Evolutionary conservation across 2,113 vertebrate genomes (phyloP).

Genomic region (Falco punctatus): DNA sequence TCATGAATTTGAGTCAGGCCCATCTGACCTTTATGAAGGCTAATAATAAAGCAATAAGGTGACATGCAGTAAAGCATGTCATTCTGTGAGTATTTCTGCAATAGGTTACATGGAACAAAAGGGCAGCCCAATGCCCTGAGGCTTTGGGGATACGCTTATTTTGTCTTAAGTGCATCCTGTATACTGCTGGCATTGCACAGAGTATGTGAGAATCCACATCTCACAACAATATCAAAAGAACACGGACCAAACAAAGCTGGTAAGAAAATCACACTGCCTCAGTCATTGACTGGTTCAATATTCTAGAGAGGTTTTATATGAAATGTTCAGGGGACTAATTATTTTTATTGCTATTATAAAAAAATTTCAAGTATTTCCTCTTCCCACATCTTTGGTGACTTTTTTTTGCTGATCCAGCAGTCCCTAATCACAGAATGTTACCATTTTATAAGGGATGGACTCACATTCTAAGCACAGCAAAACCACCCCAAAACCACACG

Average conservation of each 20-base stretch:
- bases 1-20: background rate
- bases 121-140: background rate
- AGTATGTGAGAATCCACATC: background rate
- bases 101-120: conserved; percentile 34
- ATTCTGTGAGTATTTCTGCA: background rate
- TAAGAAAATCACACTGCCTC: background rate
- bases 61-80: background rate
- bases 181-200: background rate
- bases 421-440: background rate
- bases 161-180: background rate
- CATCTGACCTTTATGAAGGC: conserved; percentile 24
- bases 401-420: background rate
- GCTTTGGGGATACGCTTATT: background rate
- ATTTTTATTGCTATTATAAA: background rate
- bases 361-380: background rate
- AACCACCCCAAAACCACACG: background rate
- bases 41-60: conserved; percentile 62
- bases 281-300: background rate
- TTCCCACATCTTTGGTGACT: background rate
- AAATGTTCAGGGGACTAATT: background rate
- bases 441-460: background rate
- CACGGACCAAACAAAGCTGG: background rate
- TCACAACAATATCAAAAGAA: background rate
- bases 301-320: background rate
- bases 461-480: background rate